Evolutionary conservation across 2,797 vertebrate genomes (phyloP).

Genomic region (Helicolenus hilgendorfi): DNA sequence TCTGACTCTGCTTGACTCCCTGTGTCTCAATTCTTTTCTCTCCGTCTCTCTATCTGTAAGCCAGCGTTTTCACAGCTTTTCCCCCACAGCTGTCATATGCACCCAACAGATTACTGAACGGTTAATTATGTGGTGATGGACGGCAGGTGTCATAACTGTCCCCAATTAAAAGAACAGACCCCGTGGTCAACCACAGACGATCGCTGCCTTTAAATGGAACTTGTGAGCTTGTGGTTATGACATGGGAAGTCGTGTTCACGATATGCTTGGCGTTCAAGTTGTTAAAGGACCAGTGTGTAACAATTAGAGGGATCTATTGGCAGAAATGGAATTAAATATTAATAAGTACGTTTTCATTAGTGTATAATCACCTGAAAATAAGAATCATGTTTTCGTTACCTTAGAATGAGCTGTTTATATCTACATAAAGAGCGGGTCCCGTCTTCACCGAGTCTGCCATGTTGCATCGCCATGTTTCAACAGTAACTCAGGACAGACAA

Average conservation of each 20-base stretch:
- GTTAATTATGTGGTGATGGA: constrained; percentile 67
- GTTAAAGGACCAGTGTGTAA: not conserved
- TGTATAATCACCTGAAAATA: too few species aligned
- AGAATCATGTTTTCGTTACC: too few species aligned
- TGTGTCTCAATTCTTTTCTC: constrained; percentile 37
- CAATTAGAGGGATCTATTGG: too few species aligned
- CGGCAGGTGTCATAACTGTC: constrained; percentile 75
- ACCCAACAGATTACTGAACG: constrained; percentile 28
- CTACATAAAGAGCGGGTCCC: too few species aligned
- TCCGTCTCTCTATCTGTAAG: constrained; percentile 7
- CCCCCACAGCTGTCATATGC: constrained; percentile 19
- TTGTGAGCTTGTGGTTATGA: not conserved
- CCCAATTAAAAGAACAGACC: constrained; percentile 86
- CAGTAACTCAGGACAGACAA: too few species aligned
- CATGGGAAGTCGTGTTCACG: not conserved
- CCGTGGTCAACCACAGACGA: constrained; percentile 49
- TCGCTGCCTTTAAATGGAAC: not conserved
- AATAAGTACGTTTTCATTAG: too few species aligned
- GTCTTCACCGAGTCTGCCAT: too few species aligned
- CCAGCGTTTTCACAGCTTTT: constrained; percentile 8
- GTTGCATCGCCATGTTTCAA: too few species aligned
- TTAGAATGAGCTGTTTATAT: too few species aligned
- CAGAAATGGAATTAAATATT: too few species aligned
- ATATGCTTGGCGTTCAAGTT: not conserved
- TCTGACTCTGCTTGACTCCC: constrained; percentile 24